These are phyloP conservation scores for Yoshiicerus persimilis DNA, from an alignment of 1,140 invertebrate genomes.

Conservation along the genomic window DNA sequence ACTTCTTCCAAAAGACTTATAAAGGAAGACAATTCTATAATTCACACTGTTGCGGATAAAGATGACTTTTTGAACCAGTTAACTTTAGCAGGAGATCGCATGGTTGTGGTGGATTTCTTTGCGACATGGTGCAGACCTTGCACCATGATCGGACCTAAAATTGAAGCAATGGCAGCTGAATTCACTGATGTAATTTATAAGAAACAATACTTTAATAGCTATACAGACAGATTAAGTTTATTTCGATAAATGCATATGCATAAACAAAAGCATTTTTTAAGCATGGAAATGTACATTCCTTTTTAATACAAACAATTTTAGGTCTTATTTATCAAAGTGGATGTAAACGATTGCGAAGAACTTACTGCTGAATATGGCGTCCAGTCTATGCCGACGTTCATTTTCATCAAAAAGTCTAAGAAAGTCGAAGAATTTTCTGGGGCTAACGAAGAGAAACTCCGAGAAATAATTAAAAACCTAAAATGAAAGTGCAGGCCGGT, in stretches of 20 bases:
- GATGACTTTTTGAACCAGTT: constrained; percentile 59
- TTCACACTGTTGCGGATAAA: not conserved
- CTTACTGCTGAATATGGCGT: constrained; percentile 77
- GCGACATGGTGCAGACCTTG: constrained; percentile 68
- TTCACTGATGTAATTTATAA: constrained; percentile 55
- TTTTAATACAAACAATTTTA: not conserved
- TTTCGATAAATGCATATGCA: not conserved
- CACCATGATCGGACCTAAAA: not conserved
- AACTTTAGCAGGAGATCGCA: constrained; percentile 71
- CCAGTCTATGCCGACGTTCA: constrained; percentile 87
- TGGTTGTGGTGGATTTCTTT: constrained; percentile 81
- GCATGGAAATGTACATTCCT: too few species aligned
- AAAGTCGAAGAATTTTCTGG: constrained; percentile 70
- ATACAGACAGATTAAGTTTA: not conserved
- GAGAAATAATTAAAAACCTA: constrained; percentile 53
- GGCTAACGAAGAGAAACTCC: constrained; percentile 74
- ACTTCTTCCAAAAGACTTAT: not conserved
- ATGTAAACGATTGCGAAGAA: constrained; percentile 86
- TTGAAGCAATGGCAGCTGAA: not conserved
- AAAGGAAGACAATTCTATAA: not conserved
- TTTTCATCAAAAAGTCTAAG: constrained; percentile 77
- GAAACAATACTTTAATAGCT: not conserved
- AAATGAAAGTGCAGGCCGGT: not conserved
- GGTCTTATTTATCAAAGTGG: constrained; percentile 66
- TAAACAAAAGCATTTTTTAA: not conserved